phyloP scores from a whole-genome alignment of 2,888 invertebrate genomes.

The Phortica okadai region DNA sequence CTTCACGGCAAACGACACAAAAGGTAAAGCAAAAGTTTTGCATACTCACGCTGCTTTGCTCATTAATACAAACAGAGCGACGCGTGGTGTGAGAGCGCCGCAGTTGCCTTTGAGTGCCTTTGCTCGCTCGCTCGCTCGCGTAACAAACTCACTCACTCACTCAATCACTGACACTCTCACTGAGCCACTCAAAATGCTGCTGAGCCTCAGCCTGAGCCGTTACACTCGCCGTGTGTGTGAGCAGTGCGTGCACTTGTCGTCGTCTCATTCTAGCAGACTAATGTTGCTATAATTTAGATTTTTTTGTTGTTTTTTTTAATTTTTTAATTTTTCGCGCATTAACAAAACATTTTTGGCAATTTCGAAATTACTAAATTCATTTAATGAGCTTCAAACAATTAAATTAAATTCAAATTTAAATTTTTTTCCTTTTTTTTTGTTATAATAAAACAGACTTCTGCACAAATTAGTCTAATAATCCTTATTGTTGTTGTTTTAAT shows the following conservation, averaged over 20 bases:
- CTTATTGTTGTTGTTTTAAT: no score
- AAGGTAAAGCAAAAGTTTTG: conserved; percentile 39
- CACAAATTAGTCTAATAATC: no score
- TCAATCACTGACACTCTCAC: not conserved
- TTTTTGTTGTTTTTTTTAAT: not conserved
- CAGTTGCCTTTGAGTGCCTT: not conserved
- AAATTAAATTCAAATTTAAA: no score
- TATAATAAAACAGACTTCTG: no score
- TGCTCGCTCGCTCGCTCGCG: conserved; percentile 22
- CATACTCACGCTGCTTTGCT: conserved; percentile 62
- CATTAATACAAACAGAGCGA: conserved; percentile 52
- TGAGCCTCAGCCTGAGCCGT: no score
- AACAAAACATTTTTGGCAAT: not conserved
- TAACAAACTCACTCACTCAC: conserved; percentile 13
- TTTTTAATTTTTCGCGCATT: conserved; percentile 34
- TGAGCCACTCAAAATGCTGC: not conserved
- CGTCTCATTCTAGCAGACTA: not conserved
- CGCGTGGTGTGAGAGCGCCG: conserved; percentile 35
- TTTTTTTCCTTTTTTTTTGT: no score
- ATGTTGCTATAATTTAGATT: not conserved
- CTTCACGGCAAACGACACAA: conserved; percentile 29
- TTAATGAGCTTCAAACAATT: no score
- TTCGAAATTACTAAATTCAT: no score
- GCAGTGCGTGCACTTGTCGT: not conserved
- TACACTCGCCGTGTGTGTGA: not conserved